Base-by-base conservation (phyloP, 2,113 vertebrate species). In the Arenaria interpres region DNA sequence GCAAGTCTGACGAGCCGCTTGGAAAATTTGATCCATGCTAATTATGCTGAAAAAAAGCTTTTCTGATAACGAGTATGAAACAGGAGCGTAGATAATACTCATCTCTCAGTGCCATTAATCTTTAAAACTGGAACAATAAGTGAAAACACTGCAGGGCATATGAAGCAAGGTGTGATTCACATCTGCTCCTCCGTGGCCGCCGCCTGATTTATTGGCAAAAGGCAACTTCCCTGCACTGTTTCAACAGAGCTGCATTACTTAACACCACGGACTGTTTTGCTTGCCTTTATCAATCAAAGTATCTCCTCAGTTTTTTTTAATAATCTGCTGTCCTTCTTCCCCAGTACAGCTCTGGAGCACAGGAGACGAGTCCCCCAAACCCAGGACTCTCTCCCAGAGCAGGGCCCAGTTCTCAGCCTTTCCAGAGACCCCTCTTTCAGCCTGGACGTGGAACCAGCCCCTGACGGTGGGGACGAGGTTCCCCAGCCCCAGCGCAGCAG, bases 101-200 rank as follows among this genome's bases (percentile, higher is more conserved):
- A 51, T 95, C 95, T 95, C 85, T 69, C 85, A 93, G 85, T 86
- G 95, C 96, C 90, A 96, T 97, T 88, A 94, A 96, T 97, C 96
- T 96, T 91, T 93, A 93, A 91, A 95, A 88, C 92, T 96, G 93
- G 95, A 96, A 94, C 92, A 96, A 94, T 95, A 93, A 94, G 82
- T 83, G 96, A 93, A 94, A 93, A 88, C 92, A 91, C 96, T 88
- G 88, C 93, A 77, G 96, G 96, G 96, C 96, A 83, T 97, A 86
- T 97, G 96, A 97, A 97, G 96, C 96, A 97, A 97, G 96, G 96
- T 96, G 96, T 96, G 96, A 96, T 93, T 96, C 96, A 97, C 96
- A 95, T 96, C 96, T 96, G 96, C 92, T 96, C 37, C 82, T 90
- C 93, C 16, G 1, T 43, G 81, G 94, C 93, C 5, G 12, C 90